Percentiles rank a stretch among this genome's conserved stretches.
These are phyloP conservation scores for Diarsia mendica DNA, from an alignment of 2,888 invertebrate genomes.

Conservation along the genomic window DNA sequence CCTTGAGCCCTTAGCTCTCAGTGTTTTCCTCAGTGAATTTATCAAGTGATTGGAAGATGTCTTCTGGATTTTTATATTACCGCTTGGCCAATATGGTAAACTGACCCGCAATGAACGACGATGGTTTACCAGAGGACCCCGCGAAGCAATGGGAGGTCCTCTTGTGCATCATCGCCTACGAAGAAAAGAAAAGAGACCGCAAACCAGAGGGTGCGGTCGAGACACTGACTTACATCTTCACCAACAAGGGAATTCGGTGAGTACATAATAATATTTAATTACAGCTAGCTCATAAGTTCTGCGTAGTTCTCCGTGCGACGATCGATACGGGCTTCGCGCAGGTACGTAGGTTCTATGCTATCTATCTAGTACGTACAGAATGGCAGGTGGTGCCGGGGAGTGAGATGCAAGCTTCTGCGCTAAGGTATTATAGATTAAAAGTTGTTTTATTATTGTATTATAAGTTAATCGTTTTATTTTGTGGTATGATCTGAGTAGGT, in stretches of 20 bases:
- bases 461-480: not conserved
- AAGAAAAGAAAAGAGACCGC: conserved; percentile 85
- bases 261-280: conserved; percentile 35
- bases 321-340: conserved; percentile 53
- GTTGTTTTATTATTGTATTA: not conserved
- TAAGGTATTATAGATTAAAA: not conserved
- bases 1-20: conserved; percentile 19
- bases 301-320: not conserved
- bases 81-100: conserved; percentile 26
- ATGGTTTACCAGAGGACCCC: conserved; percentile 81
- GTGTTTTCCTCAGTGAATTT: conserved; percentile 1
- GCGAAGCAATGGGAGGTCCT: conserved; percentile 87
- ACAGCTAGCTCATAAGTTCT: conserved; percentile 4
- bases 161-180: conserved; percentile 81
- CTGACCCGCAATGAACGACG: conserved; percentile 73
- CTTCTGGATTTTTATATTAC: conserved; percentile 22
- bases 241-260: conserved; percentile 83
- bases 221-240: conserved; percentile 83
- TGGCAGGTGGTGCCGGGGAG: conserved; percentile 3
- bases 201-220: conserved; percentile 82
- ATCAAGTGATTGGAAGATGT: conserved; percentile 34
- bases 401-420: conserved; percentile 13
- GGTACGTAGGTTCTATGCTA: conserved; percentile 30
- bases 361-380: conserved; percentile 19
- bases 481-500: not conserved